Evolutionary conservation across 2,113 vertebrate species (phyloP).

Genomic region (Oophaga pumilio): DNA sequence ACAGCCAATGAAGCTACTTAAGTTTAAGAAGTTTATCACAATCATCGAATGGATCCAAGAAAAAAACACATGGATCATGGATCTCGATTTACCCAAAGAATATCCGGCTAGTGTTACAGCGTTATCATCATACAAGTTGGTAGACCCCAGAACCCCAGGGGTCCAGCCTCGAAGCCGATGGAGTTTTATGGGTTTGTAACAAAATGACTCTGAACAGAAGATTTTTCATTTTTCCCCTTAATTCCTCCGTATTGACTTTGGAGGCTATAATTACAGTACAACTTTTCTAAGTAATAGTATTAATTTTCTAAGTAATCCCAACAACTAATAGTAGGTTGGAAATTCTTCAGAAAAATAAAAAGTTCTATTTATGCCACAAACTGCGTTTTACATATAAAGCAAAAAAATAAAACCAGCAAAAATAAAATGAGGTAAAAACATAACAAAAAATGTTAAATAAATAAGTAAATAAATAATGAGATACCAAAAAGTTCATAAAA

Average conservation of each 20-base stretch:
- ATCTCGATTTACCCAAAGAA: too few relatives aligned
- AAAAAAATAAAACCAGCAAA: neutral
- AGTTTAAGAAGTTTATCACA: too few relatives aligned
- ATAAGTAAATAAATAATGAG: neutral
- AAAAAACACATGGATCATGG: too few relatives aligned
- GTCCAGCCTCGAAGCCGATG: neutral
- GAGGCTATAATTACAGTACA: constrained; percentile 16
- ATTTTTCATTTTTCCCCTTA: constrained; percentile 9
- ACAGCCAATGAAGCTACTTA: too few relatives aligned
- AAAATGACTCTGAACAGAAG: neutral
- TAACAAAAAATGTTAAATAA: neutral
- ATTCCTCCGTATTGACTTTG: constrained; percentile 5
- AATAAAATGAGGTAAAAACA: neutral
- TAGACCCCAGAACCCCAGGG: neutral
- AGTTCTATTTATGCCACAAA: constrained; percentile 27
- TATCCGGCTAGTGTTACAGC: too few relatives aligned
- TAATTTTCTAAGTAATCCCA: constrained; percentile 34
- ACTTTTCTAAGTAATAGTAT: constrained; percentile 35
- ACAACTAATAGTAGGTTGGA: constrained; percentile 45
- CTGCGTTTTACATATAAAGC: neutral
- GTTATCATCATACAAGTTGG: too few relatives aligned
- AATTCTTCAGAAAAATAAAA: constrained; percentile 29
- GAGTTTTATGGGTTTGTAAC: neutral
- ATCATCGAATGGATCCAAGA: too few relatives aligned
- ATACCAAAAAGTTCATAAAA: neutral